Base-by-base conservation (phyloP, 37 sponge, comb jelly and placozoan genomes). In the Ephydatia muelleri region DNA sequence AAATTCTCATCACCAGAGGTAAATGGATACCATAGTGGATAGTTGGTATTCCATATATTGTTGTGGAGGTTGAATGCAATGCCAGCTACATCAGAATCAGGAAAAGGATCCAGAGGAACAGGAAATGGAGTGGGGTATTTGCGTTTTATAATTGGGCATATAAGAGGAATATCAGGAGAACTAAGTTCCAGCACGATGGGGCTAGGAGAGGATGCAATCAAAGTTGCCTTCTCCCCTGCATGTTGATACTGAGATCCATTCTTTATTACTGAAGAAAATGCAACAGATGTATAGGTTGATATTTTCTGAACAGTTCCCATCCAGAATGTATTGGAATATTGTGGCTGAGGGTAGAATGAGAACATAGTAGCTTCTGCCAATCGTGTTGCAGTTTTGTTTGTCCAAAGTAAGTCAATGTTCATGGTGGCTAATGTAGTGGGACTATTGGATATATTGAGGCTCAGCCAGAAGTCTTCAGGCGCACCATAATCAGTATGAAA, bases 1-100 rank as follows among this genome's bases (percentile, higher is more conserved):
- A 91, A 91, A 67, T 91, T 75, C 37, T 83, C 84, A 72, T 91
- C 91, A 43, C 64, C 77, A 57, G 67, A 66, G 21, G 32, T 34
- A 66, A 91, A 86, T 8, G 91, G 91, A 76, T 91, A 91, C 86
- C 86, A 91, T 8, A 86, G 49, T 6, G 91, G 91, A 31, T 91
- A 91, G 76, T 91, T 91, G 4, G 91, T 91, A 76, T 91, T 91
- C 91, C 91, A 91, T 30, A 91, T 83, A 67, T 91, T 91, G 82
- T 91, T 91, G 69, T 91, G 91, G 26, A 91, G 47, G 43, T 91
- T 91, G 87, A 86, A 91, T 38, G 84, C 91, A 48, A 91, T 57
- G 26, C 91, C 91, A 66, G 69, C 35, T 12, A 76, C 76, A 31
- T 65, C n/a, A 13, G 25, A 33, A 25, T 65, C 31, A 22, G 8